phyloP scores from a whole-genome alignment of 2,888 invertebrate genomes.

The Abrostola triplasia region DNA sequence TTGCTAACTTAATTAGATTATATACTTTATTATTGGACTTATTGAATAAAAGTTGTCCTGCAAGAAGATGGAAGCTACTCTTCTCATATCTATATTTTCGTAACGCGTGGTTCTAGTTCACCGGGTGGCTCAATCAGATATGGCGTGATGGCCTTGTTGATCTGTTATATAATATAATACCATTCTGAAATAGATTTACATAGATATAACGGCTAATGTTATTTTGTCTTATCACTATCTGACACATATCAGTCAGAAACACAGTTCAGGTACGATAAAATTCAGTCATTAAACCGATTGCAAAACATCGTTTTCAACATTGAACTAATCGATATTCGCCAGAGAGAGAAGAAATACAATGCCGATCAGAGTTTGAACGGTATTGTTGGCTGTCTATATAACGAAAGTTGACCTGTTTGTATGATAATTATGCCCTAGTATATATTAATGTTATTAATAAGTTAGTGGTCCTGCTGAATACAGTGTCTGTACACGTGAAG shows the following conservation, averaged over 20 bases:
- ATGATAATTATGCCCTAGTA: neutral
- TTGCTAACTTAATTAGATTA: neutral
- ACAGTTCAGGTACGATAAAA: conserved; percentile 19
- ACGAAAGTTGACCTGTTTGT: neutral
- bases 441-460: conserved; percentile 1
- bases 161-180: conserved; percentile 22
- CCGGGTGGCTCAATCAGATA: neutral
- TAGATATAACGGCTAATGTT: conserved; percentile 28
- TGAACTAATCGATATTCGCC: conserved; percentile 4
- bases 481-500: conserved; percentile 63
- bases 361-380: neutral
- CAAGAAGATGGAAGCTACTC: neutral
- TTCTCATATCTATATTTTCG: neutral
- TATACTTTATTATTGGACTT: neutral
- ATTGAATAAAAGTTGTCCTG: neutral
- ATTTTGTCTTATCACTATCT: conserved; percentile 37
- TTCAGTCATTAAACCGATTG: conserved; percentile 28
- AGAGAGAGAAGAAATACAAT: neutral
- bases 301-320: conserved; percentile 11
- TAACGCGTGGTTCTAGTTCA: neutral
- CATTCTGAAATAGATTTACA: conserved; percentile 31
- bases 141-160: neutral
- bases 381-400: too few relatives aligned
- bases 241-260: conserved; percentile 25
- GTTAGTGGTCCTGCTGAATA: conserved; percentile 39